Conservation (phyloP, 2,113 vertebrate genomes). For the Mormoops blainvillei region DNA sequence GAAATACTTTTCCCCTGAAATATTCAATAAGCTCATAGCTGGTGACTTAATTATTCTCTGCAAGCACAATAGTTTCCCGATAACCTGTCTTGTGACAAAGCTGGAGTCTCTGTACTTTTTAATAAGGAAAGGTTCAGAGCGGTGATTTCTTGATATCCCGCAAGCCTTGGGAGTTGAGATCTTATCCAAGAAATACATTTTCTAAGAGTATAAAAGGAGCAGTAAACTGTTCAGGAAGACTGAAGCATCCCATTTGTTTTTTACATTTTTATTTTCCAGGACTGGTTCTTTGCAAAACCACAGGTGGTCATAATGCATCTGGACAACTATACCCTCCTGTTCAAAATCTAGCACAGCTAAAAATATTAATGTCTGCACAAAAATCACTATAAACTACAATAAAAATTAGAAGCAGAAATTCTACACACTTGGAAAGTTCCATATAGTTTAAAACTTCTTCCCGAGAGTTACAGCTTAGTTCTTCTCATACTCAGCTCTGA, state of each 20-base stretch:
- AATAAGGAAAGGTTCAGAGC: conserved; percentile 41
- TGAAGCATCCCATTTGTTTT: background rate
- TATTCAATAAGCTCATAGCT: conserved; percentile 4
- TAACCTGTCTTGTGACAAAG: background rate
- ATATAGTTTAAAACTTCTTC: background rate
- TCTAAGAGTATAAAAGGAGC: background rate
- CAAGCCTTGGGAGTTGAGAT: conserved; percentile 25
- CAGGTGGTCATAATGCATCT: background rate
- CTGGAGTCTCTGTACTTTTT: conserved; percentile 18
- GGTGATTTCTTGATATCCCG: conserved; percentile 22
- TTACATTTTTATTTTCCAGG: background rate
- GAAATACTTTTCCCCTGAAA: background rate
- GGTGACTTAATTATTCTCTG: conserved; percentile 21
- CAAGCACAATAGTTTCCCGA: background rate
- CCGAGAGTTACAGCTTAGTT: background rate
- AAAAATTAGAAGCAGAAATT: background rate
- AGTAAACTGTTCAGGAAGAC: conserved; percentile 11
- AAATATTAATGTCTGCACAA: background rate
- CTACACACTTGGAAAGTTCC: background rate
- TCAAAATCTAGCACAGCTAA: background rate
- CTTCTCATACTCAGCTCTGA: background rate
- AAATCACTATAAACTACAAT: background rate
- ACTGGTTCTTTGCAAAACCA: background rate
- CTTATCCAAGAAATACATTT: conserved; percentile 30
- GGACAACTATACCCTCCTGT: background rate